phyloP scores from a whole-genome alignment of 2,888 invertebrate genomes.

The Apotomis betuletana region DNA sequence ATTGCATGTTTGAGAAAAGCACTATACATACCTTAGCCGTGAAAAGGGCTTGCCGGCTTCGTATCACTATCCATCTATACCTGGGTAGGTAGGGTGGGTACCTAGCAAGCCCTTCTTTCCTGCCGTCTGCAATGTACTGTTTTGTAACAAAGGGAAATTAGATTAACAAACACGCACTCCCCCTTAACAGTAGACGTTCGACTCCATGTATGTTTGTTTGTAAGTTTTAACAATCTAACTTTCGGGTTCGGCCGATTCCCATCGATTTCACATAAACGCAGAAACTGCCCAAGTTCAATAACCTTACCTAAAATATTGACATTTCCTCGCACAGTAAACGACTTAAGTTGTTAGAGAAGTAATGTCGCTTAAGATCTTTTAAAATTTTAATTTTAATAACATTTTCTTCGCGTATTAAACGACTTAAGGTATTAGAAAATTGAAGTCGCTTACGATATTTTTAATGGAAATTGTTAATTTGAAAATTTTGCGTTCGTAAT shows the following conservation, averaged over 20 bases:
- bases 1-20: too few relatives aligned
- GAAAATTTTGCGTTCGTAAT: background rate
- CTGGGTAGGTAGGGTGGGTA: too few relatives aligned
- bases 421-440: too few relatives aligned
- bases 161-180: background rate
- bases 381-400: too few relatives aligned
- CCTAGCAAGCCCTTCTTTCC: too few relatives aligned
- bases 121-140: too few relatives aligned
- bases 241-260: constrained; percentile 24
- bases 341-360: background rate
- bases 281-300: constrained; percentile 15
- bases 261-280: constrained; percentile 21
- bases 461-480: too few relatives aligned
- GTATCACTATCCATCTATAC: too few relatives aligned
- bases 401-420: too few relatives aligned
- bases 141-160: background rate
- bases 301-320: constrained; percentile 23
- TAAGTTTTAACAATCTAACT: constrained; percentile 29
- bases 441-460: too few relatives aligned
- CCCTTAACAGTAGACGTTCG: constrained; percentile 21
- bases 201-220: constrained; percentile 31
- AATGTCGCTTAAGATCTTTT: background rate
- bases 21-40: too few relatives aligned
- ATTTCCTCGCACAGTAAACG: background rate
- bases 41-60: too few relatives aligned